These are phyloP conservation scores for Apamea anceps DNA, from an alignment of 2,888 invertebrate species.

Conservation along the genomic window DNA sequence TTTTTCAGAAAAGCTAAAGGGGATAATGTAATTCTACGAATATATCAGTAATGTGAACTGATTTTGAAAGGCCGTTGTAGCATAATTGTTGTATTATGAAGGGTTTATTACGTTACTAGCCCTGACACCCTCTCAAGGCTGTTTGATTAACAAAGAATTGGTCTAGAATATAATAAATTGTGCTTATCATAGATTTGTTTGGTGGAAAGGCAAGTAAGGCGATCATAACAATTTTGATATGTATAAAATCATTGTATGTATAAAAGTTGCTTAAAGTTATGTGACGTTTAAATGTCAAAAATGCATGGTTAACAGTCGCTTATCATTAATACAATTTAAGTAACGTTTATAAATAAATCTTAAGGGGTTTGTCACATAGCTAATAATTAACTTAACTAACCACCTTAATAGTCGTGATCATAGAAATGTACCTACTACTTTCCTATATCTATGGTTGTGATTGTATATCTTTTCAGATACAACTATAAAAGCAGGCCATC, in stretches of 20 bases:
- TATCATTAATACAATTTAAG: neutral
- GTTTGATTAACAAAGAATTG: conserved; percentile 23
- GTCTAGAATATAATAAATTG: conserved; percentile 10
- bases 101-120: conserved; percentile 51
- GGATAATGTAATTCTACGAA: conserved; percentile 55
- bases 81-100: conserved; percentile 58
- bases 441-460: too few species aligned
- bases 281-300: neutral
- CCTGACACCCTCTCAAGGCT: conserved; percentile 24
- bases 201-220: neutral
- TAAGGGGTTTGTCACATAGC: neutral
- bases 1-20: conserved; percentile 49
- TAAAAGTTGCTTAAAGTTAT: neutral
- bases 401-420: neutral
- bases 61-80: conserved; percentile 54
- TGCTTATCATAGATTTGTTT: neutral
- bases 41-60: conserved; percentile 48
- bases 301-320: neutral
- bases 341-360: neutral
- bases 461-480: neutral
- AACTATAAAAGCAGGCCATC: neutral
- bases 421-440: too few species aligned
- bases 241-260: neutral
- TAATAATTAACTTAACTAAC: neutral
- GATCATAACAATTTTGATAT: neutral